phyloP scores from a whole-genome alignment of 2,888 invertebrate genomes.

The Cheilosia impressa region DNA sequence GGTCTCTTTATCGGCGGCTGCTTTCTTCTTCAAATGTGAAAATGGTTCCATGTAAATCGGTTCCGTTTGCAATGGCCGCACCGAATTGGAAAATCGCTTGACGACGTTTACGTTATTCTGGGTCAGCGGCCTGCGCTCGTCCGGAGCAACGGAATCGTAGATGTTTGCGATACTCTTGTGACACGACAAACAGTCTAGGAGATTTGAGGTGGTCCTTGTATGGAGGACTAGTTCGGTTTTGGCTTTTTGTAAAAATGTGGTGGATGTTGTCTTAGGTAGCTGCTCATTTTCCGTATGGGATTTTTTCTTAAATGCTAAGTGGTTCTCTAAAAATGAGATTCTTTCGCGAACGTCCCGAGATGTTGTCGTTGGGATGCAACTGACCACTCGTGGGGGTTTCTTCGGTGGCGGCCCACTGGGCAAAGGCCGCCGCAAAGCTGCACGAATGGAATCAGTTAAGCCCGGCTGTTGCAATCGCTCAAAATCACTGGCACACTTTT shows the following conservation, averaged over 20 bases:
- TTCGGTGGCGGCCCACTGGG: conserved; percentile 90
- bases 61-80: conserved; percentile 67
- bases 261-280: conserved; percentile 25
- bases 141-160: conserved; percentile 76
- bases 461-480: conserved; percentile 78
- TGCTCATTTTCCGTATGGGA: conserved; percentile 76
- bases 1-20: conserved; percentile 39
- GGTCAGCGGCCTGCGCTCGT: conserved; percentile 68
- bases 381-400: conserved; percentile 87
- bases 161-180: conserved; percentile 75
- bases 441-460: conserved; percentile 86
- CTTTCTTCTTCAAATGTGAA: conserved; percentile 76
- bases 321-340: conserved; percentile 76
- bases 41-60: conserved; percentile 79
- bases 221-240: conserved; percentile 76
- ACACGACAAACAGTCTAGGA: conserved; percentile 76
- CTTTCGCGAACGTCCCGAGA: conserved; percentile 76
- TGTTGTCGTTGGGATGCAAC: conserved; percentile 35
- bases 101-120: conserved; percentile 60
- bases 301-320: conserved; percentile 77
- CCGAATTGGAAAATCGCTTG: conserved; percentile 54
- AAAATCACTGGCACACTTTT: conserved; percentile 79
- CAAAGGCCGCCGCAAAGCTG: conserved; percentile 87
- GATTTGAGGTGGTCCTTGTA: conserved; percentile 69
- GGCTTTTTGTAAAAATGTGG: conserved; percentile 74